These are phyloP conservation scores for Psilopogon haemacephalus DNA, from an alignment of 2,113 vertebrate genomes.

Conservation along the genomic window DNA sequence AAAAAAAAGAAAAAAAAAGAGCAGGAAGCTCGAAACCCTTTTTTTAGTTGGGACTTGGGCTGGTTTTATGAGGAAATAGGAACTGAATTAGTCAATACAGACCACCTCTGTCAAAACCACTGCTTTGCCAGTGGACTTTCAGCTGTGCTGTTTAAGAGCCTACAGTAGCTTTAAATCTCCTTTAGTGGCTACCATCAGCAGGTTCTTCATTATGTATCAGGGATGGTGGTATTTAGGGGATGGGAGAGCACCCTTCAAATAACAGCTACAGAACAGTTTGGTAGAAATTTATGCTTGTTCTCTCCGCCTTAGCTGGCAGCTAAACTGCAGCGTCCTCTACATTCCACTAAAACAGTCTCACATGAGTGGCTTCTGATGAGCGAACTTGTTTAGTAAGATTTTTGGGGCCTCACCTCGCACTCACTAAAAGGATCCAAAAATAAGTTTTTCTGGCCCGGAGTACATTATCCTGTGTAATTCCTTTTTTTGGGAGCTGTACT, in stretches of 20 bases:
- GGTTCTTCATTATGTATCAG: neutral
- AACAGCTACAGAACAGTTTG: neutral
- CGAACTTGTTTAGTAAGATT: neutral
- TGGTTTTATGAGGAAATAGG: conserved; percentile 45
- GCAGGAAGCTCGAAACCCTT: conserved; percentile 50
- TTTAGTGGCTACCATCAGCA: conserved; percentile 7
- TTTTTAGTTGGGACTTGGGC: conserved; percentile 21
- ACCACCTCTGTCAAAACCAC: neutral
- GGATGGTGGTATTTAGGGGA: neutral
- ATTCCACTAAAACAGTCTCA: neutral
- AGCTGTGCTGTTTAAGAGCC: conserved; percentile 11
- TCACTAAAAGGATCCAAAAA: neutral
- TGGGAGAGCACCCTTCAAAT: neutral
- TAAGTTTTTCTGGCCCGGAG: neutral
- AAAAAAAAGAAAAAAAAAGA: neutral
- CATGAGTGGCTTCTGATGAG: neutral
- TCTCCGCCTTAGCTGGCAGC: neutral
- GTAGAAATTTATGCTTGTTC: neutral
- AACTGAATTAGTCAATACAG: conserved; percentile 23
- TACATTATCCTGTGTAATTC: neutral
- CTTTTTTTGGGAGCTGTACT: neutral
- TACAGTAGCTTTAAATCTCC: neutral
- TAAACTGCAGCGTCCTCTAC: neutral
- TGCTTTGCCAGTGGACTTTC: conserved; percentile 4
- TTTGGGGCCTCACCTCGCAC: neutral